These are phyloP conservation scores for Antheraea pernyi DNA, from an alignment of 1,140 invertebrate genomes.

Conservation along the genomic window DNA sequence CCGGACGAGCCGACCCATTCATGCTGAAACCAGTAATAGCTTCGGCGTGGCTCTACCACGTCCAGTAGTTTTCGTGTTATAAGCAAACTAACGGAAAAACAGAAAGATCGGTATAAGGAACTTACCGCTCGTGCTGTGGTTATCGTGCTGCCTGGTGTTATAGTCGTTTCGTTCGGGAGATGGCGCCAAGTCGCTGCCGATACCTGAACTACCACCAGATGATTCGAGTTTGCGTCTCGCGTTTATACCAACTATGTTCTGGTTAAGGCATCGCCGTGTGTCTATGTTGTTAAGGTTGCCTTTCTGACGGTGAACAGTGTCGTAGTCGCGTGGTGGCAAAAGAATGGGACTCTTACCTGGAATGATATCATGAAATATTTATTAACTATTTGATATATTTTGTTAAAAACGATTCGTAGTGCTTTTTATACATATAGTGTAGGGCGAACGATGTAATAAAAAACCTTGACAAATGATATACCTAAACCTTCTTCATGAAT, in stretches of 20 bases:
- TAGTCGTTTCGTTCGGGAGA: slow-evolving; percentile 83
- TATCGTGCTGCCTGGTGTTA: slow-evolving; percentile 53
- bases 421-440: no score
- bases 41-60: no score
- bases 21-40: no score
- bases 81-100: no score
- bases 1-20: no score
- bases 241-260: slow-evolving; percentile 85
- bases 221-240: slow-evolving; percentile 80
- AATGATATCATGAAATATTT: neutral
- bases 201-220: slow-evolving; percentile 86
- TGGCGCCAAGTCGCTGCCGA: slow-evolving; percentile 92
- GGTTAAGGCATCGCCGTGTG: slow-evolving; percentile 84
- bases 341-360: slow-evolving; percentile 87
- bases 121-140: slow-evolving; percentile 72
- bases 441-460: no score
- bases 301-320: slow-evolving; percentile 90
- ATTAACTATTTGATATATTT: no score
- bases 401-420: no score
- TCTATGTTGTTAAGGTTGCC: slow-evolving; percentile 92
- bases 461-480: no score
- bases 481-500: no score
- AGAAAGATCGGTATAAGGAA: no score
- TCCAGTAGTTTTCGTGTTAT: no score
- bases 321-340: slow-evolving; percentile 95